Conservation (phyloP, 1,140 invertebrate species). For the Magallana gigas region DNA sequence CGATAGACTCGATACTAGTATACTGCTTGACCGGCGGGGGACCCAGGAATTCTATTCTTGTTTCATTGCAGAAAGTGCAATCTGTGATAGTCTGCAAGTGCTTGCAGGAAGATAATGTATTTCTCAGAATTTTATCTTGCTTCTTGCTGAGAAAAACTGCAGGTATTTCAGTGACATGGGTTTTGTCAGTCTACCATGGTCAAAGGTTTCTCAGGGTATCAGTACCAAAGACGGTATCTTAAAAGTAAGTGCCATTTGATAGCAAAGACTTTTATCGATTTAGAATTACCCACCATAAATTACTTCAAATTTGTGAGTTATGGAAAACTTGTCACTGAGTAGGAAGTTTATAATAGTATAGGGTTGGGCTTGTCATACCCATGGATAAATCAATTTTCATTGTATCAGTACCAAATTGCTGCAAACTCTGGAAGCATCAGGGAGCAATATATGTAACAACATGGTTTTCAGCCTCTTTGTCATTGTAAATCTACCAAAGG, state of each 20-base stretch:
- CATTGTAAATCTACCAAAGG: not conserved
- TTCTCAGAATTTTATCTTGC: constrained; percentile 18
- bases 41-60: no score
- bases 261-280: no score
- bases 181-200: not conserved
- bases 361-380: not conserved
- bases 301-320: not conserved
- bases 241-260: no score
- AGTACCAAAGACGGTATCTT: no score
- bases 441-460: not conserved
- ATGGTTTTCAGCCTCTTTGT: constrained; percentile 4
- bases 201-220: not conserved
- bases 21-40: no score
- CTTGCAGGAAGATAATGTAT: constrained; percentile 23
- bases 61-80: constrained; percentile 29
- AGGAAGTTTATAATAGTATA: not conserved
- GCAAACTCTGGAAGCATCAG: constrained; percentile 6
- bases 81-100: not conserved
- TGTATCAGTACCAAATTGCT: constrained; percentile 8
- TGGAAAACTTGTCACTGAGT: not conserved
- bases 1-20: no score
- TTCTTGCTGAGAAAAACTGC: not conserved
- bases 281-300: no score
- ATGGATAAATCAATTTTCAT: constrained; percentile 25
- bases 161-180: constrained; percentile 22